A percentile compares a stretch with the other conserved stretches of the same genome.
These are phyloP conservation scores for Amphilophus citrinellus DNA, from an alignment of 2,113 vertebrate genomes.

Conservation along the genomic window DNA sequence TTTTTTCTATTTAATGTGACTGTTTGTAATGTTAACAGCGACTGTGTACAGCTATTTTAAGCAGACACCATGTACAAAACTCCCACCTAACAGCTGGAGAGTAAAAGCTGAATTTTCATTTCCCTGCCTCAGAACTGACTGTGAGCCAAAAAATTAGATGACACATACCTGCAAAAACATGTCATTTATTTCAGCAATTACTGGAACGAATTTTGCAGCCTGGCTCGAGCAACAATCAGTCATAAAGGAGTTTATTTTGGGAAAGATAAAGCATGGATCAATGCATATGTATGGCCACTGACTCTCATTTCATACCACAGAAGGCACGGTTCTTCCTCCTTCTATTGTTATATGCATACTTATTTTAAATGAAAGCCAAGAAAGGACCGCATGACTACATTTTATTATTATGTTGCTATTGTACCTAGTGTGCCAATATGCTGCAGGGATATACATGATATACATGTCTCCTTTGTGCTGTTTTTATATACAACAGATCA, in stretches of 20 bases:
- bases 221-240: not conserved
- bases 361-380: not conserved
- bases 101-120: not conserved
- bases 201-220: not conserved
- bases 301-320: not conserved
- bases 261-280: not conserved
- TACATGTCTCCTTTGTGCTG: too few species aligned
- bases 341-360: not conserved
- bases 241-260: not conserved
- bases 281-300: not conserved
- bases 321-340: not conserved
- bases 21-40: not conserved
- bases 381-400: not conserved
- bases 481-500: not conserved
- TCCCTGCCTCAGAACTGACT: not conserved
- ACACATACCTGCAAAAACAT: conserved; percentile 1
- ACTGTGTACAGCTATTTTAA: not conserved
- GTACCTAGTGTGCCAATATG: not conserved
- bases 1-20: not conserved
- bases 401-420: not conserved
- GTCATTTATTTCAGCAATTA: not conserved
- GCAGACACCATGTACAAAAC: not conserved
- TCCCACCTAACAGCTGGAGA: not conserved
- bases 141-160: not conserved
- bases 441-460: too few species aligned